These are phyloP conservation scores for Blennius ocellaris DNA, from an alignment of 2,113 vertebrate genomes.

Conservation along the genomic window DNA sequence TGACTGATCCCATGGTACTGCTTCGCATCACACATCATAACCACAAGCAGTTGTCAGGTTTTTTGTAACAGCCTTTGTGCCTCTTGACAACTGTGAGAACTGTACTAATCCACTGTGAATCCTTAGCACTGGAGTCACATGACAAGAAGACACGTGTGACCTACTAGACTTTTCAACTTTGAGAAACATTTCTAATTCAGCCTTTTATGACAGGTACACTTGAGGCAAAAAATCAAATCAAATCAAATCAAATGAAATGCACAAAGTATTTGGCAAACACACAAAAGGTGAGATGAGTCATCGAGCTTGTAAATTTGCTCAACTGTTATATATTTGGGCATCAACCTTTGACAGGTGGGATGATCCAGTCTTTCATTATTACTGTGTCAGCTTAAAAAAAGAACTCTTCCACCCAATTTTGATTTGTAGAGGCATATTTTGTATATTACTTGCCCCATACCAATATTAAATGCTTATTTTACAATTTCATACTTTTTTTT, in stretches of 20 bases:
- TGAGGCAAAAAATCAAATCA: neutral
- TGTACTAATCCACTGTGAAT: neutral
- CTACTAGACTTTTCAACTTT: neutral
- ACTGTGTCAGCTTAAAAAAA: constrained; percentile 23
- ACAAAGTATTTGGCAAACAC: constrained; percentile 6
- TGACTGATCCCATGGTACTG: neutral
- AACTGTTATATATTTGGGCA: constrained; percentile 1
- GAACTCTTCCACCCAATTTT: neutral
- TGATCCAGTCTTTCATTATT: constrained; percentile 8
- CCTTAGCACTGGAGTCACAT: neutral
- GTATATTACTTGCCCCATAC: constrained; percentile 3
- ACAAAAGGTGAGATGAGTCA: constrained; percentile 3
- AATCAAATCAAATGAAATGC: neutral
- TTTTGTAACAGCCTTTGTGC: neutral
- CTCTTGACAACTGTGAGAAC: neutral
- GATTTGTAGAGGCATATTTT: neutral
- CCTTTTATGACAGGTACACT: neutral
- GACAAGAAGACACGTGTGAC: constrained; percentile 3
- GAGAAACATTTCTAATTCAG: constrained; percentile 3
- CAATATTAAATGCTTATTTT: neutral
- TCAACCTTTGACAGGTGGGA: constrained; percentile 13
- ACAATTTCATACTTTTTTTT: neutral
- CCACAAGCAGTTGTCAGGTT: neutral
- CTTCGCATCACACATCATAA: no score
- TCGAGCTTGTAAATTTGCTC: constrained; percentile 2